Evolutionary conservation across 2,113 vertebrate species (phyloP), one percentile per base, ranked within the genome.

Genomic region (Larimichthys crocea): DNA sequence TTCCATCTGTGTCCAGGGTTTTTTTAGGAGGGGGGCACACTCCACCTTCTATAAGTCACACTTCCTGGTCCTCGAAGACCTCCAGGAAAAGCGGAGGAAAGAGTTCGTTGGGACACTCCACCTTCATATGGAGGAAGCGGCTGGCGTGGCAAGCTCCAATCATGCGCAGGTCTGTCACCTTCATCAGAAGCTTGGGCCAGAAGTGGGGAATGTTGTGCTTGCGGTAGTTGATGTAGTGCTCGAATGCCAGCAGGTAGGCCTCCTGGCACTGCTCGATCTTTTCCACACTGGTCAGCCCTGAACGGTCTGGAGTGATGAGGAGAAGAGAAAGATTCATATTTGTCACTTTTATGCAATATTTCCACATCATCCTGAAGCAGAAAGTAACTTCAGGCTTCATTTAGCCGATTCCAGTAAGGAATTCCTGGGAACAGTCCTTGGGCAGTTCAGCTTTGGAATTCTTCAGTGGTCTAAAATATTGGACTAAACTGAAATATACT

Each of bases 121-220:
- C 98, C 95, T 99, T 99, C 98, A 99, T 99, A 95, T 99, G 98
- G 92, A 99, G 97, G 96, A 99, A 99, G 94, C 98, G 97, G 94
- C 97, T 99, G 94, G 98, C 98, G 26, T 99, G 98, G 93, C 98
- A 99, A 52, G 98, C 98, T 71, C 98, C 98, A 0, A 99, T 99
- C 98, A 99, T 99, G 79, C 98, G 95, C 91, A 99, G 97, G 93
- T 99, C 98, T 42, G 98, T 99, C 94, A 99, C 98, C 95, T 99
- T 99, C 98, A 99, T 99, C 95, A 99, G 97, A 94, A 99, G 97
- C 96, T 99, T 99, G 96, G 98, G 98, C 98, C 98, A 99, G 96
- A 99, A 99, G 94, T 99, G 98, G 90, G 97, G 95, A 94, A 99
- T 96, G 50, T 97, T 97, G 93, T 99, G 98, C 95, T 99, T 99